Evolutionary conservation across 2,797 vertebrate species (phyloP).

Genomic region (Melanotaenia trifasciata): DNA sequence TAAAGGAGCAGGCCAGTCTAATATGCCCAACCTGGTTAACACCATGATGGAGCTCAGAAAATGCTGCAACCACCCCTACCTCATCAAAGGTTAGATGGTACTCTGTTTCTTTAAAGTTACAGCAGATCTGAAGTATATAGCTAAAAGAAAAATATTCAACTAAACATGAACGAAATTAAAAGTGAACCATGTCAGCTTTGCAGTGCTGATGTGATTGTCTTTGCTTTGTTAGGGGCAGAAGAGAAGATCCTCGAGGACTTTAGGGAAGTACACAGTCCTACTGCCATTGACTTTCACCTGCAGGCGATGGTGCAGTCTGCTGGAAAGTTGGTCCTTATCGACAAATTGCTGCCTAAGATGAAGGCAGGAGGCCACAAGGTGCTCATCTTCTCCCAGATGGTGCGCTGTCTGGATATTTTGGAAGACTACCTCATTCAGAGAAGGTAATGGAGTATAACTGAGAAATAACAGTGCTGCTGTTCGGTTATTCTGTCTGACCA

Average conservation of each 20-base stretch:
- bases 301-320: constrained; percentile 99
- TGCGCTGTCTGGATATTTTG: constrained; percentile 97
- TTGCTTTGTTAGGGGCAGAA: constrained; percentile 89
- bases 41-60: constrained; percentile 99
- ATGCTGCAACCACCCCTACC: constrained; percentile 99
- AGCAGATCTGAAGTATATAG: background rate
- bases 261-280: constrained; percentile 91
- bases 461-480: background rate
- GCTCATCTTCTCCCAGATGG: constrained; percentile 99
- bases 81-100: constrained; percentile 88
- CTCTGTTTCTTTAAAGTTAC: background rate
- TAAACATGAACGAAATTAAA: background rate
- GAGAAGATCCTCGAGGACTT: constrained; percentile 99
- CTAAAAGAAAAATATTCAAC: background rate
- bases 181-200: background rate
- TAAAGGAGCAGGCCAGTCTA: constrained; percentile 97
- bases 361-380: constrained; percentile 99
- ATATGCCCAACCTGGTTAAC: constrained; percentile 98
- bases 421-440: constrained; percentile 99
- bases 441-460: constrained; percentile 81
- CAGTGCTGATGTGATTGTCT: constrained; percentile 25
- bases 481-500: constrained; percentile 7
- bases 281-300: constrained; percentile 93
- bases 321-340: constrained; percentile 97
- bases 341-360: constrained; percentile 99